Base-by-base conservation (phyloP, 1,140 invertebrate species). In the Lysiphlebus fabarum region DNA sequence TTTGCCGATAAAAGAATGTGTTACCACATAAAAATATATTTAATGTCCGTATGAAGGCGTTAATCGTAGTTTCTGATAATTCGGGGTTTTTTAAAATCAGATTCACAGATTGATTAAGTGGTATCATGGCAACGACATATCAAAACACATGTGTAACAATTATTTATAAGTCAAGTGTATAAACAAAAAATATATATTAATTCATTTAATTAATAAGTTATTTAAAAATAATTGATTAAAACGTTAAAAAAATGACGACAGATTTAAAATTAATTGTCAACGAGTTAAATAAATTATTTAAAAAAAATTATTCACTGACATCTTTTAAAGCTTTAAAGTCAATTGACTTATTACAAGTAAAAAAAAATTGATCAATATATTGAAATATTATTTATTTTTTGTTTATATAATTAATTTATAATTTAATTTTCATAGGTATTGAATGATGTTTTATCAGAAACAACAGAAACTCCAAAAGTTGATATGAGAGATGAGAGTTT, bases 291-390 rank as follows among this genome's bases (percentile, higher is more conserved):
- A 86, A 89, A 68, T 78, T 83, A 48, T 84, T 92, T 65, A 85
- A 83, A 53, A 88, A 87, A 67, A 90, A 86, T 67, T 92, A 88
- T 64, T 93, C 92, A 68, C 75, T 93, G 53, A 92, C 94, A 65
- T 89, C 88, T 59, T 93, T 93, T 78, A 91, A 93, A 80, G 84
- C 88, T n/a, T 74, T 93, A 45, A 84, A 84, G 59, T 83, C 87
- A 34, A 85, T 89, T 53, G 85, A 90, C 67, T 75, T 93, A 48
- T 70, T 93, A 49, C 91, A 94, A 79, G 81, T 89, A 68, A 69
- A 58, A 49, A 43, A 47, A 37, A 42, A 54, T 49, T 42, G 10
- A 6, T 45, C 11, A 41, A 12, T 53, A 56, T 57, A 54, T 9
- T 26, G 7, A 14, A 12, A 45, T 45, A 49, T 51, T 14, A 14